Evolutionary conservation across 2,888 invertebrate genomes (phyloP), one percentile per base, ranked within the genome.

Genomic region (Hartigia nigra): DNA sequence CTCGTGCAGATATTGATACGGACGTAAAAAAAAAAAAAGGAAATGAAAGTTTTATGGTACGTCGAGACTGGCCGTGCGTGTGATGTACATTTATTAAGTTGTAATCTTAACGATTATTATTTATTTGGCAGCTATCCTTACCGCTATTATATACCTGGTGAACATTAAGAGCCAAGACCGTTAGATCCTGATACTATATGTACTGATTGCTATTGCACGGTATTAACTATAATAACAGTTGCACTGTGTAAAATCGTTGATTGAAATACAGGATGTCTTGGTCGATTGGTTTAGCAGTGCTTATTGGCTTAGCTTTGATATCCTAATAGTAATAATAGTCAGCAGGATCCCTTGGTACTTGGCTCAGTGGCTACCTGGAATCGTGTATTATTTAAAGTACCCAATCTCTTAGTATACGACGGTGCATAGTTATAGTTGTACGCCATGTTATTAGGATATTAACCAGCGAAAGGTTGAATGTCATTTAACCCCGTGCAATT

Each of bases 101-200:
- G 74, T 77, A 75, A 75, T 77, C 75, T 74, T 79, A 79, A 78
- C 75, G 55, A 55, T 76, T 79, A 76, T 80, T 80, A 82, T 82
- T 82, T 81, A 82, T 81, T 82, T 76, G 81, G 82, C 82, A 81
- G 81, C 79, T 82, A 81, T 75, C 35, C 76, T 76, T 75, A 55
- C 23, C 55, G 55, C 55, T 55, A 55, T 23, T 9, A 55, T 55
- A n/a, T 55, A 14, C 55, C 9, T 55, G 55, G 55, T 9, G 23
- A 55, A 5, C 23, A 55, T 55, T 5, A 55, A 23, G 55, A 55
- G 55, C 55, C 55, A 55, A 55, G 55, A 55, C 55, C 23, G 55
- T 55, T 23, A 55, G 55, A 55, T 55, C 55, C 23, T 55, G 55
- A 55, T 55, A 23, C 23, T 55, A 55, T 9, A 55, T 55, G 9